Conservation (phyloP, 2,797 vertebrate genomes). For the Huso huso region DNA sequence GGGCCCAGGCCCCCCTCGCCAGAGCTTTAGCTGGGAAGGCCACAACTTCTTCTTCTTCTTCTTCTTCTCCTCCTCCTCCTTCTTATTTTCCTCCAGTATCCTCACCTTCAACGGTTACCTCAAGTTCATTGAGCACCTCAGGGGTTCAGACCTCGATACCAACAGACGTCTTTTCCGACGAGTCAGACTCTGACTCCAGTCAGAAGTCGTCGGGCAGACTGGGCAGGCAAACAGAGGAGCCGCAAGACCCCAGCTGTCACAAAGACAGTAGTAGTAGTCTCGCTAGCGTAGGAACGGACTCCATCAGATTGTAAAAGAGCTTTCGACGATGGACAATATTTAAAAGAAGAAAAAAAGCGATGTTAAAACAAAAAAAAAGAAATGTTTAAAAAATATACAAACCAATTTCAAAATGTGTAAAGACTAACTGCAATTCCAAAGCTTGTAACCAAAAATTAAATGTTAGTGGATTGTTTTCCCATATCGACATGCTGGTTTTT, state of each 20-base stretch:
- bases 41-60: conserved; percentile 76
- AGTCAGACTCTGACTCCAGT: conserved; percentile 99
- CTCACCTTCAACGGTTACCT: conserved; percentile 99
- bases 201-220: conserved; percentile 97
- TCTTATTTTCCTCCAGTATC: conserved; percentile 86
- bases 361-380: too few relatives aligned
- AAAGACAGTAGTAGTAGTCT: conserved; percentile 88
- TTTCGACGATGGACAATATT: conserved; percentile 97
- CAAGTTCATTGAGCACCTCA: conserved; percentile 99
- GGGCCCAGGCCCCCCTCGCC: conserved; percentile 81
- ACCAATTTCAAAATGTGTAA: conserved; percentile 97
- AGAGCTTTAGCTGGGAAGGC: conserved; percentile 82
- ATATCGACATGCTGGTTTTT: conserved; percentile 97
- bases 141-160: conserved; percentile 99
- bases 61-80: conserved; percentile 52
- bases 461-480: conserved; percentile 98
- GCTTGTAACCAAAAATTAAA: conserved; percentile 99
- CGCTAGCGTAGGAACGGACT: conserved; percentile 98
- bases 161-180: conserved; percentile 99
- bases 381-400: conserved; percentile 75
- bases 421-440: conserved; percentile 99
- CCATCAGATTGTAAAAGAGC: conserved; percentile 99
- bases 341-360: conserved; percentile 62
- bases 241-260: conserved; percentile 89
- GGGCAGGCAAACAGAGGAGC: conserved; percentile 84